phyloP scores from a whole-genome alignment of 2,888 invertebrate species.

The Papilio demoleus region DNA sequence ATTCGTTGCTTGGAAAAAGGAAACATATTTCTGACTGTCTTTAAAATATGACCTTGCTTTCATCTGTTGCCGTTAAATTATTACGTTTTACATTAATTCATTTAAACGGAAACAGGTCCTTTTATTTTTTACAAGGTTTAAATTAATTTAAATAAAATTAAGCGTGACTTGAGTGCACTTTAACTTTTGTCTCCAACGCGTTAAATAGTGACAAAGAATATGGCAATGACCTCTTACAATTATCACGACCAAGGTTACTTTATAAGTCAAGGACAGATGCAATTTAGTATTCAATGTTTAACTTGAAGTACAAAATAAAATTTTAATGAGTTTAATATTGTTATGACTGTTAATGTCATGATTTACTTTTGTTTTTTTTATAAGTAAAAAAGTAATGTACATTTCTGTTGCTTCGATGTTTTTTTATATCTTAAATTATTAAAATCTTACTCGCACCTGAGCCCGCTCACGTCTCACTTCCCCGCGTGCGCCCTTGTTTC shows the following conservation, averaged over 20 bases:
- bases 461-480: not conserved
- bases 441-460: not conserved
- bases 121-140: slow-evolving; percentile 1
- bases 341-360: not conserved
- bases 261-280: slow-evolving; percentile 8
- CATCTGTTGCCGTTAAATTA: not conserved
- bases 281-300: not conserved
- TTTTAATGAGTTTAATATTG: not conserved
- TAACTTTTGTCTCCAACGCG: slow-evolving; percentile 1
- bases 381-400: too few species aligned
- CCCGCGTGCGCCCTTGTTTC: not conserved
- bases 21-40: not conserved
- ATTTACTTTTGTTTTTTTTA: not conserved
- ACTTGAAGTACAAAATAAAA: not conserved
- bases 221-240: slow-evolving; percentile 9
- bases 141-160: slow-evolving; percentile 18
- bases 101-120: slow-evolving; percentile 2
- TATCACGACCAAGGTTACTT: slow-evolving; percentile 12
- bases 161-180: slow-evolving; percentile 11
- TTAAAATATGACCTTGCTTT: not conserved
- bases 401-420: too few species aligned
- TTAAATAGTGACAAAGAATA: not conserved
- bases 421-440: not conserved
- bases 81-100: not conserved
- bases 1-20: not conserved